Evolutionary conservation across 2,797 vertebrate genomes (phyloP).

Genomic region (Vultur gryphus): DNA sequence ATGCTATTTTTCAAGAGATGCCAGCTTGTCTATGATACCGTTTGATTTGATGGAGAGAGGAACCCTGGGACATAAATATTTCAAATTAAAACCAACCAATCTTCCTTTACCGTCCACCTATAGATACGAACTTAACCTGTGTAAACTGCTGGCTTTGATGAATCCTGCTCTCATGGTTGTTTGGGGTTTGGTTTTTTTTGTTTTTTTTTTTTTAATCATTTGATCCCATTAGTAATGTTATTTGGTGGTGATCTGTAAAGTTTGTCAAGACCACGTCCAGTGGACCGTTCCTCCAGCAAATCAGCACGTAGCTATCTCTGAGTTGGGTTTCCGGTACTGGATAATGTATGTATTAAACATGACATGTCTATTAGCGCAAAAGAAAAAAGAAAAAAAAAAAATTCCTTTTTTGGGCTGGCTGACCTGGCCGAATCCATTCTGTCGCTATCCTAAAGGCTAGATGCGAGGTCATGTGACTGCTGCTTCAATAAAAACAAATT

Average conservation of each 20-base stretch:
- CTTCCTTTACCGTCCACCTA: slow-evolving; percentile 39
- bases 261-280: slow-evolving; percentile 62
- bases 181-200: background rate
- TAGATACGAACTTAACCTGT: slow-evolving; percentile 38
- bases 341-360: slow-evolving; percentile 78
- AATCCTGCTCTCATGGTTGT: slow-evolving; percentile 67
- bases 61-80: slow-evolving; percentile 56
- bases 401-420: slow-evolving; percentile 69
- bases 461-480: slow-evolving; percentile 79
- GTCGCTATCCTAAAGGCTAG: slow-evolving; percentile 76
- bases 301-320: slow-evolving; percentile 70
- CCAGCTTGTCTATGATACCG: slow-evolving; percentile 59
- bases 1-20: slow-evolving; percentile 47
- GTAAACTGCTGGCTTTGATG: slow-evolving; percentile 70
- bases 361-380: slow-evolving; percentile 75
- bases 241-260: slow-evolving; percentile 73
- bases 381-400: slow-evolving; percentile 33
- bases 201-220: slow-evolving; percentile 31
- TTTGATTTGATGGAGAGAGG: slow-evolving; percentile 68
- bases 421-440: slow-evolving; percentile 64
- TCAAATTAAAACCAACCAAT: slow-evolving; percentile 37
- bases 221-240: slow-evolving; percentile 69
- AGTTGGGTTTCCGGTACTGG: slow-evolving; percentile 73
- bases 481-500: slow-evolving; percentile 81
- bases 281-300: slow-evolving; percentile 73